phyloP scores from a whole-genome alignment of 2,113 vertebrate species.

The Sander lucioperca region DNA sequence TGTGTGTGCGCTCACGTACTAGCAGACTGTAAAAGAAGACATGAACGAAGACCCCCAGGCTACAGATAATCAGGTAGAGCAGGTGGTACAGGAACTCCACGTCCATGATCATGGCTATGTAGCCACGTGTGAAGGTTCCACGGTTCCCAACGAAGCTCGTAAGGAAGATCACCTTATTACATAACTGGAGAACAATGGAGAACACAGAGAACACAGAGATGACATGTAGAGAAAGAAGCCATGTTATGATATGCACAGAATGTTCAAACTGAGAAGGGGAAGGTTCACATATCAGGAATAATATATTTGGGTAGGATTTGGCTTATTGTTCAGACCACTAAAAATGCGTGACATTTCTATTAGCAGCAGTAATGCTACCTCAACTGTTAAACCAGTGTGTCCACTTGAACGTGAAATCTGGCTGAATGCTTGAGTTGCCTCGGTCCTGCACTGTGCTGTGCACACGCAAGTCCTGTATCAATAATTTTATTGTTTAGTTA shows the following conservation, averaged over 20 bases:
- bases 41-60: slow-evolving; percentile 95
- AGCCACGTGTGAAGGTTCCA: slow-evolving; percentile 96
- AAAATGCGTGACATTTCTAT: slow-evolving; percentile 17
- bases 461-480: not conserved
- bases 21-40: slow-evolving; percentile 99
- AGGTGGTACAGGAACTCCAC: slow-evolving; percentile 98
- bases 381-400: not conserved
- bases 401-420: not conserved
- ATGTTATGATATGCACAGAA: not conserved
- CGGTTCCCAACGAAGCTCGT: slow-evolving; percentile 98
- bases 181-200: slow-evolving; percentile 83
- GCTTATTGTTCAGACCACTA: not conserved
- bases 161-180: slow-evolving; percentile 97
- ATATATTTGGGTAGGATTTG: not conserved
- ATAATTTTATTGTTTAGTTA: not conserved
- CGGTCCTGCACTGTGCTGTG: not conserved
- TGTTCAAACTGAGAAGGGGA: not conserved
- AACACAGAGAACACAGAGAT: slow-evolving; percentile 19
- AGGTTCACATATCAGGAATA: not conserved
- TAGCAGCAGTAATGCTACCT: not conserved
- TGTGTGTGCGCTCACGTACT: slow-evolving; percentile 81
- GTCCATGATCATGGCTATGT: slow-evolving; percentile 95
- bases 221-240: not conserved
- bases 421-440: not conserved
- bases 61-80: slow-evolving; percentile 95